phyloP scores from a whole-genome alignment of 1,140 invertebrate genomes.

The Limonius californicus region DNA sequence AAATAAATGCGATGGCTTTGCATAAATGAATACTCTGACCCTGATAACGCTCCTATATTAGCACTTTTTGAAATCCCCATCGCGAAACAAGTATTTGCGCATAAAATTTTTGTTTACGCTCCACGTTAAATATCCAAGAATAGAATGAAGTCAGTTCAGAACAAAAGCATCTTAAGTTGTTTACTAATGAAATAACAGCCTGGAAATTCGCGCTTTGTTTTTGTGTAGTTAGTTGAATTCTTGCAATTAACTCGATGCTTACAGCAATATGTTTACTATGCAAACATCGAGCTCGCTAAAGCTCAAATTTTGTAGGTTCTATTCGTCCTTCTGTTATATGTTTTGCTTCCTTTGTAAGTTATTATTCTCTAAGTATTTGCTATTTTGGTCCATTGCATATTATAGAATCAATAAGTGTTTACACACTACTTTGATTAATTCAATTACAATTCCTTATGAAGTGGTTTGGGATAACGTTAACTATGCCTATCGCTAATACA shows the following conservation, averaged over 20 bases:
- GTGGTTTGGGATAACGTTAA: neutral
- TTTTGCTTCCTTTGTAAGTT: neutral
- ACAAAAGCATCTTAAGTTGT: neutral
- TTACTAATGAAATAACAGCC: neutral
- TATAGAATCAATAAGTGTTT: too few species aligned
- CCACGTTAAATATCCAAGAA: neutral
- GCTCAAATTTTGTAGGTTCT: conserved; percentile 20
- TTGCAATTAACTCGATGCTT: conserved; percentile 23
- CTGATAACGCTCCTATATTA: conserved; percentile 18
- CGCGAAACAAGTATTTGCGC: conserved; percentile 14
- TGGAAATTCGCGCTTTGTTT: conserved; percentile 3
- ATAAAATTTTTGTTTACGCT: conserved; percentile 10
- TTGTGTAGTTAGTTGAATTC: conserved; percentile 16
- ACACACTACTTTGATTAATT: too few species aligned
- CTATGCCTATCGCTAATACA: too few species aligned
- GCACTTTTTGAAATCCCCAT: conserved; percentile 20
- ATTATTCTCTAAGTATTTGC: too few species aligned
- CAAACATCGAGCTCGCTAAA: conserved; percentile 20
- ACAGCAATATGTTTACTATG: conserved; percentile 20
- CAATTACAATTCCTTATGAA: too few species aligned
- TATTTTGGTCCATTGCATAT: too few species aligned
- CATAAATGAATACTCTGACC: conserved; percentile 26
- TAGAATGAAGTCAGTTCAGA: neutral
- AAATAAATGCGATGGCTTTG: conserved; percentile 23
- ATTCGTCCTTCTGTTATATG: neutral